A percentile compares a stretch with the other conserved stretches of the same genome.
These are phyloP conservation scores for Colletes gigas DNA, from an alignment of 1,140 invertebrate genomes.

Conservation along the genomic window DNA sequence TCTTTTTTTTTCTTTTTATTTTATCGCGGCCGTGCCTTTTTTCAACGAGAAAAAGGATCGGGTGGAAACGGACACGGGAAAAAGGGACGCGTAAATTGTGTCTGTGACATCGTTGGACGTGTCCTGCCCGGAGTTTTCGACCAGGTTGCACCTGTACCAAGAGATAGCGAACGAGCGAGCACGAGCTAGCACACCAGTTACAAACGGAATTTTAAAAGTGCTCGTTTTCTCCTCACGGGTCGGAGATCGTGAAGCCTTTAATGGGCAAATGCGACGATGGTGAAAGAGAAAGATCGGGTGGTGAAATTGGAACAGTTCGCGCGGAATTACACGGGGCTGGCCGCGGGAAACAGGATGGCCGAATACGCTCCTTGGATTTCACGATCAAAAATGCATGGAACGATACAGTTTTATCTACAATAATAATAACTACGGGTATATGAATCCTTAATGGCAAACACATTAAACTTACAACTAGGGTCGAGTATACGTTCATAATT, in stretches of 20 bases:
- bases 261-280: constrained; percentile 27
- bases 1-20: not conserved
- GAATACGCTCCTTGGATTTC: no score
- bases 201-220: constrained; percentile 55
- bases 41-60: not conserved
- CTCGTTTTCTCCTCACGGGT: not conserved
- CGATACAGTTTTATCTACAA: no score
- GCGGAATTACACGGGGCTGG: not conserved
- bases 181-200: not conserved
- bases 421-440: no score
- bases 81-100: constrained; percentile 20
- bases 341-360: no score
- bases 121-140: constrained; percentile 29
- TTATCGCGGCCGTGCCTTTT: constrained; percentile 19
- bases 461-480: no score
- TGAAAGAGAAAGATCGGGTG: not conserved
- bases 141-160: constrained; percentile 2
- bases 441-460: no score
- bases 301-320: constrained; percentile 10
- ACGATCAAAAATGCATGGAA: no score
- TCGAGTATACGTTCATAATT: no score
- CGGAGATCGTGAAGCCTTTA: constrained; percentile 32
- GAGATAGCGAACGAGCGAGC: not conserved
- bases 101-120: constrained; percentile 33
- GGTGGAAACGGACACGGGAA: not conserved